phyloP scores from a whole-genome alignment of 2,797 vertebrate species.

The Pachyuromys duprasi region DNA sequence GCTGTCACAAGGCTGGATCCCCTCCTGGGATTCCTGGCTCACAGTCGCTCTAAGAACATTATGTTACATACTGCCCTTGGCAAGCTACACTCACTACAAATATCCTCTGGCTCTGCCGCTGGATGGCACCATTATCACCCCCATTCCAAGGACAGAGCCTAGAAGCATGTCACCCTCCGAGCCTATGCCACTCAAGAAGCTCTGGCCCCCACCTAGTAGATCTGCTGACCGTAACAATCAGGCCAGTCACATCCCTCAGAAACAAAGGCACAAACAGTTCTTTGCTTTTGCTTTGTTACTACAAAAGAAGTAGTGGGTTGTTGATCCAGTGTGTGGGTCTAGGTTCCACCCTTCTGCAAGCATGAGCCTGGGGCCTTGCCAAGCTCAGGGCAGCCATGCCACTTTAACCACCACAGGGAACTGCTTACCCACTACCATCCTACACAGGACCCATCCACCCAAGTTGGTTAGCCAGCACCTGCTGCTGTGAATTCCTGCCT shows the following conservation, averaged over 20 bases:
- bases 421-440: background rate
- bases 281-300: slow-evolving; percentile 1
- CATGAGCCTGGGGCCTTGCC: background rate
- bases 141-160: background rate
- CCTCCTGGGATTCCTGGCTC: background rate
- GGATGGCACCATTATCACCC: slow-evolving; percentile 24
- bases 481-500: background rate
- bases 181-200: background rate
- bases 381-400: background rate
- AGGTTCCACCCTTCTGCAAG: slow-evolving; percentile 21
- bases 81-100: background rate
- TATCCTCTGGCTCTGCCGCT: background rate
- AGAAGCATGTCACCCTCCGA: background rate
- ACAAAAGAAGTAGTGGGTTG: slow-evolving; percentile 16
- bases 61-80: background rate
- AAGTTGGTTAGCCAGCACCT: background rate
- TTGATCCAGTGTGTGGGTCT: background rate
- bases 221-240: background rate
- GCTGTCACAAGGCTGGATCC: background rate
- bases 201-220: background rate
- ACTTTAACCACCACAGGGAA: background rate
- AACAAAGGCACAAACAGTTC: background rate
- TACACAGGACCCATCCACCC: background rate
- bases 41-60: background rate
- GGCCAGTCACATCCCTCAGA: background rate